phyloP scores from a whole-genome alignment of 2,113 vertebrate species.

The Petrocephalus zakoni region DNA sequence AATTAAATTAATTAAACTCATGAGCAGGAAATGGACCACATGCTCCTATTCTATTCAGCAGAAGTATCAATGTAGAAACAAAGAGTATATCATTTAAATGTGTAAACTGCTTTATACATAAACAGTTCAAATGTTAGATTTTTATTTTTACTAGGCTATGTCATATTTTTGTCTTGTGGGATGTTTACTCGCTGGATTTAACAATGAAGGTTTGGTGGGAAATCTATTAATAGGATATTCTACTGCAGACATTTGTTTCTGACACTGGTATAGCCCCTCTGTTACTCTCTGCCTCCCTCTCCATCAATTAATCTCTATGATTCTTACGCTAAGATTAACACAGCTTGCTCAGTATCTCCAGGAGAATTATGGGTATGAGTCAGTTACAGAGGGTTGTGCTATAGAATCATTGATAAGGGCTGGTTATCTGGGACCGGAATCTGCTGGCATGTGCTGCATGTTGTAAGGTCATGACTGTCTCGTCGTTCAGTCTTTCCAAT shows the following conservation, averaged over 20 bases:
- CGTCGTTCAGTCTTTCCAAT: no score
- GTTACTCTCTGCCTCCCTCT: neutral
- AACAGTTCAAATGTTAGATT: neutral
- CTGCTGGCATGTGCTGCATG: neutral
- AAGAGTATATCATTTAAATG: neutral
- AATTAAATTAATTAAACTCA: no score
- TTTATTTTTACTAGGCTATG: neutral
- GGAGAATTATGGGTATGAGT: conserved; percentile 9
- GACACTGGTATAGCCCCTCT: conserved; percentile 29
- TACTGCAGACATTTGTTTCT: conserved; percentile 36
- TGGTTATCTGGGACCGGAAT: neutral
- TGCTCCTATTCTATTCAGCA: neutral
- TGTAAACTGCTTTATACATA: neutral
- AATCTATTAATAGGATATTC: conserved; percentile 11
- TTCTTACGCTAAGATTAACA: conserved; percentile 1
- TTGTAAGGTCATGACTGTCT: neutral
- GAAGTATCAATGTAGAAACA: neutral
- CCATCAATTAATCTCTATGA: conserved; percentile 18
- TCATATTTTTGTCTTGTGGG: neutral
- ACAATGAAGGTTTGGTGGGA: neutral
- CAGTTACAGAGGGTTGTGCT: neutral
- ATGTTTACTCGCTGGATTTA: neutral
- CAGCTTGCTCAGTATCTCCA: neutral
- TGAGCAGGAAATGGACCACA: neutral
- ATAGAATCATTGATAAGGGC: neutral